Evolutionary conservation across 2,113 vertebrate species (phyloP).

Genomic region (Tetrao urogallus): DNA sequence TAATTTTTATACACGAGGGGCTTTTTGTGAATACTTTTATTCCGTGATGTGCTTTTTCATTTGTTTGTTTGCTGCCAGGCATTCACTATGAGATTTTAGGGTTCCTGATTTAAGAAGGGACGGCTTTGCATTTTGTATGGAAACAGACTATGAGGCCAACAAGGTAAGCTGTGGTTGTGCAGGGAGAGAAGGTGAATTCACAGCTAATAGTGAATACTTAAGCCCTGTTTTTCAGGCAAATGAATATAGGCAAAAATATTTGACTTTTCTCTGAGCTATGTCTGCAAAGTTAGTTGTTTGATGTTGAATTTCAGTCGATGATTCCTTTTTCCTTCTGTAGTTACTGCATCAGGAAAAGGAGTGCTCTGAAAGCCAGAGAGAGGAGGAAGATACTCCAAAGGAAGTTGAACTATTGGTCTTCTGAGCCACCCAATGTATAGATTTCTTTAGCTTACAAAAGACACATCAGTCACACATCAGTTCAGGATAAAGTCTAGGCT

Average conservation of each 20-base stretch:
- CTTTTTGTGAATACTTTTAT: conserved; percentile 44
- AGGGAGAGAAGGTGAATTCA: conserved; percentile 9
- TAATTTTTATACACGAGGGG: conserved; percentile 6
- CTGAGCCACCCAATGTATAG: conserved; percentile 11
- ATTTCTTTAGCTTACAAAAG: conserved; percentile 58
- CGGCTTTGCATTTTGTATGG: neutral
- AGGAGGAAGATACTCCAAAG: conserved; percentile 14
- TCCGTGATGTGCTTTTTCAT: conserved; percentile 41
- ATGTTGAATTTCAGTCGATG: conserved; percentile 38
- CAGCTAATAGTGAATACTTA: neutral
- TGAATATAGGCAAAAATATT: neutral
- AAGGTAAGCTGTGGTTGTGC: neutral
- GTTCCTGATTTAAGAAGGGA: neutral
- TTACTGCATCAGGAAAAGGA: conserved; percentile 6
- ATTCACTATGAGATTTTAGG: conserved; percentile 37
- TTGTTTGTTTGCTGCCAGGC: conserved; percentile 51
- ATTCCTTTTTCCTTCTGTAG: conserved; percentile 1
- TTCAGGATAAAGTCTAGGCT: conserved; percentile 9
- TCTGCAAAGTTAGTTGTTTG: conserved; percentile 42
- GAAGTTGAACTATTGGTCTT: conserved; percentile 13
- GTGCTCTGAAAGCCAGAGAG: conserved; percentile 19
- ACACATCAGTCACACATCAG: conserved; percentile 40
- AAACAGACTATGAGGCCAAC: neutral
- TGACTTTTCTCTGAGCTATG: conserved; percentile 48
- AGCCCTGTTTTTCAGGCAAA: neutral